phyloP scores from a whole-genome alignment of 2,888 invertebrate genomes.

The Cabera pusaria region DNA sequence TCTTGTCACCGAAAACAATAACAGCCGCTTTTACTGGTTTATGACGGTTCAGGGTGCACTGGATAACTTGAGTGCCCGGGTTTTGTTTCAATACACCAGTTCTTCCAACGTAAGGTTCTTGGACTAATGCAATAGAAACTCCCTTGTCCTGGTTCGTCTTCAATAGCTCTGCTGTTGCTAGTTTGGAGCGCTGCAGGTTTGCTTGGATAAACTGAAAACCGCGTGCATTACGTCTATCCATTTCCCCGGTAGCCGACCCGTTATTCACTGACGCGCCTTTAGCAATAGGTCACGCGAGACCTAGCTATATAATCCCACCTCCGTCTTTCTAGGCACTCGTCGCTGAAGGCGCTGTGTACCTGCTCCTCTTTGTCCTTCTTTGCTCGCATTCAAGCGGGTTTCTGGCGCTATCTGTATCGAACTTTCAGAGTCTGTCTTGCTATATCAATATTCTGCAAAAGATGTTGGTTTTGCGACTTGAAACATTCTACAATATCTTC shows the following conservation, averaged over 20 bases:
- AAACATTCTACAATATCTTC: background rate
- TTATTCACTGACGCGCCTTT: background rate
- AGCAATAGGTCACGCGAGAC: background rate
- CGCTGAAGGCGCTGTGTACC: conserved; percentile 7
- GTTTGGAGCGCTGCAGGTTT: conserved; percentile 30
- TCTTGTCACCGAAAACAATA: background rate
- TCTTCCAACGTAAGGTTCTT: conserved; percentile 38
- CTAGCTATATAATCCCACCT: conserved; percentile 36
- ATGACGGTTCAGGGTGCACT: conserved; percentile 1
- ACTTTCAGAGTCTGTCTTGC: conserved; percentile 9
- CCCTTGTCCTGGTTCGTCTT: conserved; percentile 8
- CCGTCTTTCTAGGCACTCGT: conserved; percentile 14
- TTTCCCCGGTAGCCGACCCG: too few species aligned
- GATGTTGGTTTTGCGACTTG: background rate
- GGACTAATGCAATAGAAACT: conserved; percentile 27
- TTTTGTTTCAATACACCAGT: conserved; percentile 10
- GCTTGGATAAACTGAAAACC: conserved; percentile 27
- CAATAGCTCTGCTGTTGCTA: conserved; percentile 32
- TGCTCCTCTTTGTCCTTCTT: background rate
- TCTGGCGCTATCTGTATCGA: conserved; percentile 28
- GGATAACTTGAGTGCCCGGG: background rate
- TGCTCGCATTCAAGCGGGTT: conserved; percentile 28
- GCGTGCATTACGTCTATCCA: too few species aligned
- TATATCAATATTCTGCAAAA: background rate
- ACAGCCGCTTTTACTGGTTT: conserved; percentile 2